Percentiles rank a stretch among this genome's conserved stretches.
Evolutionary conservation across 2,888 invertebrate species (phyloP).

Genomic region (Chironomus tentans): DNA sequence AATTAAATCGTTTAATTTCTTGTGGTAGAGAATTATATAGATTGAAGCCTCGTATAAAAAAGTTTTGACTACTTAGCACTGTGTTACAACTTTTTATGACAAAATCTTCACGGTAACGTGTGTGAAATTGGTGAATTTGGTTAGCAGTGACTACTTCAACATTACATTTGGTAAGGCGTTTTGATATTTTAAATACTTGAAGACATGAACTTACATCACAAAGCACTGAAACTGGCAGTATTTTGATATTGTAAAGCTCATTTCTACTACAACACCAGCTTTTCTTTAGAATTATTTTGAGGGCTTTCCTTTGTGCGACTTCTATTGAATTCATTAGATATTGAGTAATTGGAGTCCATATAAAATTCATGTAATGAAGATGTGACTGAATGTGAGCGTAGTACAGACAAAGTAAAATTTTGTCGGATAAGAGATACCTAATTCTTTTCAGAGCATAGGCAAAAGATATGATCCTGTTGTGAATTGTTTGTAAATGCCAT

Average conservation of each 20-base stretch:
- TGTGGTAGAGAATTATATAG: neutral
- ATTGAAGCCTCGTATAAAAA: neutral
- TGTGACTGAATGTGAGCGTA: neutral
- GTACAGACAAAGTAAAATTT: neutral
- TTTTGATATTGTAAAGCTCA: neutral
- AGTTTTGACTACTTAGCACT: neutral
- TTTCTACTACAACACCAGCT: too few relatives aligned
- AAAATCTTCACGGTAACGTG: neutral
- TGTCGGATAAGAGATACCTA: neutral
- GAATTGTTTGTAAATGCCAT: neutral
- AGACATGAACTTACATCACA: neutral
- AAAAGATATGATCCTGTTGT: neutral
- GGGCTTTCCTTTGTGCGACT: neutral
- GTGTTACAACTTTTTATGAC: neutral
- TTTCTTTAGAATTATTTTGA: neutral
- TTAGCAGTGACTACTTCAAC: neutral
- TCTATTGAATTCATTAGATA: neutral
- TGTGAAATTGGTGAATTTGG: neutral
- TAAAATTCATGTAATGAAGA: neutral
- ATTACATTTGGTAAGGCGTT: neutral
- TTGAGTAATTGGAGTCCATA: neutral
- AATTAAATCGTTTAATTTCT: neutral
- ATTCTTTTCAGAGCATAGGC: neutral
- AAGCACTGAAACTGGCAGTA: neutral
- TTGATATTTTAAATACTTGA: neutral